Evolutionary conservation across 2,113 vertebrate species (phyloP), one percentile per base, ranked within the genome.

Genomic region (Podarcis cretensis): DNA sequence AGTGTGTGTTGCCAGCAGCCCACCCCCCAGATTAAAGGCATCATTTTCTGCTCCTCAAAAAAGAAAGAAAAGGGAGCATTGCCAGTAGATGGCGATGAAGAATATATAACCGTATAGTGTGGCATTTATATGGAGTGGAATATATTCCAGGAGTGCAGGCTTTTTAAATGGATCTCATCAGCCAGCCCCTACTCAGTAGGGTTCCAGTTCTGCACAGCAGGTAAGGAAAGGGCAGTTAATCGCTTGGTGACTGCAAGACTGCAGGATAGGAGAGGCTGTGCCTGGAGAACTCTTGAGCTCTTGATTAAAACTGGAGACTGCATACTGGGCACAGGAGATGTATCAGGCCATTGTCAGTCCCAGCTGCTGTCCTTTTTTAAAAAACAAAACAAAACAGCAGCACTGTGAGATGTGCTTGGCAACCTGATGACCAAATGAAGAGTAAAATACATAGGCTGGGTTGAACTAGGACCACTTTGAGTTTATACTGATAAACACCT

Each of bases 51-150:
- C 43, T 43, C 57, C 68, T 74, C 32, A 25, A 48, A 63, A 63
- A 63, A 63, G 16, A 63, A 63, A 63, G 59, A 63, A 65, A 5
- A 68, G 40, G 23, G 6, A 9, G 40, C 18, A 37, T 57, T 54
- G 2, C 81, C 87, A 83, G 59, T 37, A 88, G 87, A 68, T 83
- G 87, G 81, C 81, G 40, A 23, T 87, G 85, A 71, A 87, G 66
- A 87, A 81, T 27, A 12, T 30, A 40, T 54, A 54, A 54, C 48
- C 10, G 10, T 54, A 54, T 13, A 35, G 37, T 68, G 10, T 65
- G 18, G 35, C 23, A 21, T 63, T n/a, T 13, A n/a, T 76, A 4
- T 12, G 3, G 16, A 8, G 27, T 18, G 30, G 5, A 27, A 16
- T 6, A 3, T 16, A 54, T 54, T 20, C 16, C 20, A 32, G 35